Percentiles rank a stretch among this genome's conserved stretches.
These are phyloP conservation scores for Damaliscus lunatus DNA, from an alignment of 2,113 vertebrate species.

Conservation along the genomic window DNA sequence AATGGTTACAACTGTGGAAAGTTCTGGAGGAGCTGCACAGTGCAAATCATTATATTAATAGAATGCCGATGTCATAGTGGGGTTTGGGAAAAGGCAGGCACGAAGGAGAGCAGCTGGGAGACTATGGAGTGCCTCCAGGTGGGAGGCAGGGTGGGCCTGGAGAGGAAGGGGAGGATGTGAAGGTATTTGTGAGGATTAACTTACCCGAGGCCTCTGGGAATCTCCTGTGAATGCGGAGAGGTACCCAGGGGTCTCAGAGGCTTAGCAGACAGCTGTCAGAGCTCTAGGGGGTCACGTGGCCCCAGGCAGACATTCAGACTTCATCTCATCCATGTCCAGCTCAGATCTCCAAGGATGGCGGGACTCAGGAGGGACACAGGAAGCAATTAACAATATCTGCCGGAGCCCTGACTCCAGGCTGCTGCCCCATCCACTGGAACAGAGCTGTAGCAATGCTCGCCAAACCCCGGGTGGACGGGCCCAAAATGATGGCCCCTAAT, in stretches of 20 bases:
- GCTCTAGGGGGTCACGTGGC: not conserved
- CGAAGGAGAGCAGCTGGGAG: not conserved
- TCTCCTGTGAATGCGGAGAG: not conserved
- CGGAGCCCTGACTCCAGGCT: not conserved
- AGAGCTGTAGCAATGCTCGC: not conserved
- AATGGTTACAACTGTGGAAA: not conserved
- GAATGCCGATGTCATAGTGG: not conserved
- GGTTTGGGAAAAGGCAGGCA: not conserved
- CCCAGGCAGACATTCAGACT: not conserved
- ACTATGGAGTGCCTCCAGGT: not conserved
- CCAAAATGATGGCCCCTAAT: not conserved
- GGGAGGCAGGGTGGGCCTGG: not conserved
- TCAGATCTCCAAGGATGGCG: not conserved
- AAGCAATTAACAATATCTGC: not conserved
- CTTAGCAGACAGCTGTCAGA: not conserved
- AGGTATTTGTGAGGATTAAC: not conserved
- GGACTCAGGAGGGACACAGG: not conserved
- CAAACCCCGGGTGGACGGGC: no score
- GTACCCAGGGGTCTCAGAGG: not conserved
- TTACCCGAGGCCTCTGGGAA: not conserved
- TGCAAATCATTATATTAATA: not conserved
- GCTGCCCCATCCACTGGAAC: not conserved
- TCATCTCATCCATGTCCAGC: not conserved
- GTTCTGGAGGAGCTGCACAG: not conserved
- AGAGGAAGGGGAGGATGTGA: not conserved